Base-by-base conservation (phyloP, 2,888 invertebrate genomes). In the Melanostoma scalare region DNA sequence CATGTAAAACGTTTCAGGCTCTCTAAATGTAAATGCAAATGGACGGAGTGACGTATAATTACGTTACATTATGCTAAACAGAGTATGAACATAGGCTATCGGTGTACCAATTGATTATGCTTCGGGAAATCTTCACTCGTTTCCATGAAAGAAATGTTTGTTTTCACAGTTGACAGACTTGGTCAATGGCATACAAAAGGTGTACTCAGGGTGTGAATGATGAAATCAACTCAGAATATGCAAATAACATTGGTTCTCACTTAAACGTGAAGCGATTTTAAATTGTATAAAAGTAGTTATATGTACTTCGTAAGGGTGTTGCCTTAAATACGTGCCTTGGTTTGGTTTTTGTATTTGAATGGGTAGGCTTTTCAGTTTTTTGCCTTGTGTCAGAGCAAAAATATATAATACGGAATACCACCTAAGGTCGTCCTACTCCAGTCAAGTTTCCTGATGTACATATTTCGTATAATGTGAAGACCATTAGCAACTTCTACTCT, bases 111-210 rank as follows among this genome's bases (percentile, higher is more conserved):
- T 50, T 6, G 31, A 33, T 36, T 46, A 33, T 52, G 8, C 35
- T 36, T 31, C 9, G 30, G 20, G 33, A 33, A 31, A 68, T 53
- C 36, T 36, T 30, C 8, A 55, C 35, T 46, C 33, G 4, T 69
- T 68, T 50, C 31, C 3, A n/a, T 55, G 36, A 9, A 60, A 67
- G 44, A 10, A 20, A 50, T 35, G 69, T 53, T 50, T 48, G 35
- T 53, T 44, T 48, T 72, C 9, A 55, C 8, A 68, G 50, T 79
- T 75, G 60, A 75, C 75, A 60, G 50, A 42, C 63, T 42, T 38
- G 50, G 60, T 75, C 71, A 74, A 71, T 81, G 36, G 33, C 8
- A 40, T 42, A 48, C 31, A 55, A 44, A 9, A 61, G 71, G 71
- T 75, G 52, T 73, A 30, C 20, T 20, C 20, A 20, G 20, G 20